Evolutionary conservation across 2,888 invertebrate species (phyloP), one percentile per base, ranked within the genome.

Genomic region (Watsonalla cultraria): DNA sequence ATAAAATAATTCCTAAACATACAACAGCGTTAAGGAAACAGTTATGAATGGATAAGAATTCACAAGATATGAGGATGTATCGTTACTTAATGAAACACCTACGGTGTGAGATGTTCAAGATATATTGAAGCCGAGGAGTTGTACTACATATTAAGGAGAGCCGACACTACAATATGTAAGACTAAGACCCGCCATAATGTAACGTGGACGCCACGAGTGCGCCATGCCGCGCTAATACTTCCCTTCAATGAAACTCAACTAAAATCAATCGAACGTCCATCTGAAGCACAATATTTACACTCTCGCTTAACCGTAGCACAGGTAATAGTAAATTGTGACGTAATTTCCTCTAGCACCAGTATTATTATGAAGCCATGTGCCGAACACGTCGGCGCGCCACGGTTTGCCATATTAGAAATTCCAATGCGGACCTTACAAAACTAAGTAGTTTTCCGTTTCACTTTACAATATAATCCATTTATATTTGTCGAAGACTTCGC

Each of bases 391-490:
- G 87, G 83, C 83, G 81, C 83, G 81, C 80, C 71, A 77, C 79
- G 74, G 76, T 74, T 80, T 76, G 85, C 81, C 84, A 78, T 86
- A 81, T 84, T 82, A 84, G 77, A 87, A 87, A 89, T 88, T 88
- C 88, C 89, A 84, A 82, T 85, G 86, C 89, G 83, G 84, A 89
- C 87, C 86, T 89, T 85, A 84, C 69, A 80, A 77, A 82, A 78
- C 76, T 77, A 78, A 71, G 37, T 68, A 66, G 72, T 76, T 75
- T 74, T 72, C 72, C 66, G 72, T 65, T 72, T 72, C 86, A 88
- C 88, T 89, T 86, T 85, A 90, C 85, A 90, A 88, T 87, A 90
- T 90, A 90, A 90, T 90, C 90, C 90, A 90, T 90, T 89, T 89
- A 78, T 82, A 85, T 77, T 90, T 90, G 77, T 88, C 90, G 74